Percentiles rank a stretch among this genome's conserved stretches.
These are phyloP conservation scores for Campoplex nolae DNA, from an alignment of 2,888 invertebrate species.

Conservation along the genomic window DNA sequence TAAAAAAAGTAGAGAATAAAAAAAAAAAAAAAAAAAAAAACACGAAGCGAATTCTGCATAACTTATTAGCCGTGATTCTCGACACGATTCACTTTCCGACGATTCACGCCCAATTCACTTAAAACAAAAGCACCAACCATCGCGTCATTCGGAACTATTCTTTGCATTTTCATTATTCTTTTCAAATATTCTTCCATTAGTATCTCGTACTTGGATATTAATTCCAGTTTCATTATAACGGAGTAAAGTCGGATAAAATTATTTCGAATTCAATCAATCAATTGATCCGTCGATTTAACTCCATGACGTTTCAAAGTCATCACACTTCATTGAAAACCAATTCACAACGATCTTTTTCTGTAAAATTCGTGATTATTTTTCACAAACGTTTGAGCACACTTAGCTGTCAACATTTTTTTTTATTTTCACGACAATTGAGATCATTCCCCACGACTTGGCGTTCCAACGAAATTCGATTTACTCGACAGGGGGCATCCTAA, in stretches of 20 bases:
- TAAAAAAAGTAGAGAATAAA: not conserved
- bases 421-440: not conserved
- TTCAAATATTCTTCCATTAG: not conserved
- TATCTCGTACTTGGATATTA: not conserved
- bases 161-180: not conserved
- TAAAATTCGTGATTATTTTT: not conserved
- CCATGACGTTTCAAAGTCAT: too few relatives aligned
- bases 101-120: not conserved
- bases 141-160: not conserved
- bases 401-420: not conserved
- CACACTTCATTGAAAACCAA: too few relatives aligned
- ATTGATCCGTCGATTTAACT: not conserved
- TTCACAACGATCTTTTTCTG: not conserved
- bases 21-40: constrained; percentile 2
- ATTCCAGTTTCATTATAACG: not conserved
- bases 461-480: not conserved
- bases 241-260: not conserved
- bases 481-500: not conserved
- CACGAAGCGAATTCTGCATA: constrained; percentile 14
- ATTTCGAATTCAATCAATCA: not conserved
- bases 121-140: not conserved
- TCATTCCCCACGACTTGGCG: not conserved
- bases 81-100: constrained; percentile 54
- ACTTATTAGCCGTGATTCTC: constrained; percentile 45
- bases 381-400: not conserved